Evolutionary conservation across 2,888 invertebrate genomes (phyloP), one percentile per base, ranked within the genome.

Genomic region (Scaptomyza polygonia): DNA sequence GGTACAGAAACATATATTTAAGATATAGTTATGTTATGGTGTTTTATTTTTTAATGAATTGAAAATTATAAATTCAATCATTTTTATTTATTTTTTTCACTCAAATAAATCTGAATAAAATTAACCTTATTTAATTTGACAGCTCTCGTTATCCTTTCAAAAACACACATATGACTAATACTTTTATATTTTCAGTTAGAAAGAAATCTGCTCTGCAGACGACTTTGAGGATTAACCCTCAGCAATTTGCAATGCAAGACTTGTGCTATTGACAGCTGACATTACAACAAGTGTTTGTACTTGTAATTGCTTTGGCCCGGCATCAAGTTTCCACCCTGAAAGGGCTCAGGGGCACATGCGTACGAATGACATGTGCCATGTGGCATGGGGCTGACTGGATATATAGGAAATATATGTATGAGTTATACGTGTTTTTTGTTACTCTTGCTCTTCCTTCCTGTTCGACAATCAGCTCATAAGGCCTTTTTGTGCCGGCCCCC

Each of bases 201-300:
- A 6, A 12, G 7, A 67, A 53, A 55, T 59, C 65, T 11, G 65
- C 30, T 39, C 39, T 47, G 27, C 25, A 39, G 32, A 51, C 49
- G 49, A 27, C 43, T 16, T 45, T 27, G 16, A 8, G 56, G 40
- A 57, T 61, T 47, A 57, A 9, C 39, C 64, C 61, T 70, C 36
- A 54, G 27, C 58, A 53, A 67, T 64, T 74, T 52, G 63, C 72
- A 56, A 72, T 16, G 8, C 9, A 56, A 62, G 66, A 70, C 81
- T 79, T 68, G 75, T 84, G 84, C 72, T 70, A 84, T 86, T 84
- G 83, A 84, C 83, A 84, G 86, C 83, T 84, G 83, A 84, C 86
- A 71, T 83, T 83, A 81, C 81, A 86, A 86, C 83, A 84, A 83
- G 83, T 83, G 83, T 82, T 84, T 77, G 72, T 72, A 53, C 72